Conservation (phyloP, 2,113 vertebrate genomes). For the Cyprinodon variegatus region DNA sequence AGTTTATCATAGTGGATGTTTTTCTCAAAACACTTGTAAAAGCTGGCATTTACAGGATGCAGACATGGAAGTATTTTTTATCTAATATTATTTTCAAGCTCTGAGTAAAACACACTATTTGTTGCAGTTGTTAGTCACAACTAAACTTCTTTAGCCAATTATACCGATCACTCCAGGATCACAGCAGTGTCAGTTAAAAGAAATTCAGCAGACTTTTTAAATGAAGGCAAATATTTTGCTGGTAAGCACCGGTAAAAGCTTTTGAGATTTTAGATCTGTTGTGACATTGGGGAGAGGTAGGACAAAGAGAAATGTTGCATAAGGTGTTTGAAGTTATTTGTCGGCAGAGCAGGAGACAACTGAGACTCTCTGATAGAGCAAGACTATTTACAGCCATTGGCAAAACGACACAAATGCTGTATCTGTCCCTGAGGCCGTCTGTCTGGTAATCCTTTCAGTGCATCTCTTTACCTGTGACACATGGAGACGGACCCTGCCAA, state of each 20-base stretch:
- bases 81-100: too few species aligned
- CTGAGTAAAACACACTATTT: background rate
- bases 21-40: too few species aligned
- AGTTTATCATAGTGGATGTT: too few species aligned
- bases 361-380: constrained; percentile 64
- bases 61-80: too few species aligned
- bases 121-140: background rate
- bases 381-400: constrained; percentile 69
- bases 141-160: background rate
- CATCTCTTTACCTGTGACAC: constrained; percentile 67
- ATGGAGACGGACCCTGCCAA: constrained; percentile 44
- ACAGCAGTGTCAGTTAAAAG: background rate
- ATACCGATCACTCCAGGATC: background rate
- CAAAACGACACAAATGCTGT: constrained; percentile 50
- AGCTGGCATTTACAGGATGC: too few species aligned
- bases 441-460: constrained; percentile 62
- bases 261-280: constrained; percentile 8
- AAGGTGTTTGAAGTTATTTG: constrained; percentile 60
- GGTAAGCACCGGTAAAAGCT: background rate
- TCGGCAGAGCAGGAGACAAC: constrained; percentile 64
- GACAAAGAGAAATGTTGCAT: constrained; percentile 36
- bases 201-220: background rate
- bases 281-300: constrained; percentile 14
- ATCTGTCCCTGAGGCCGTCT: constrained; percentile 41
- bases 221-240: constrained; percentile 1